A percentile compares a stretch with the other conserved stretches of the same genome.
Conservation (phyloP, 1,140 invertebrate species). For the Bombus superbus region DNA sequence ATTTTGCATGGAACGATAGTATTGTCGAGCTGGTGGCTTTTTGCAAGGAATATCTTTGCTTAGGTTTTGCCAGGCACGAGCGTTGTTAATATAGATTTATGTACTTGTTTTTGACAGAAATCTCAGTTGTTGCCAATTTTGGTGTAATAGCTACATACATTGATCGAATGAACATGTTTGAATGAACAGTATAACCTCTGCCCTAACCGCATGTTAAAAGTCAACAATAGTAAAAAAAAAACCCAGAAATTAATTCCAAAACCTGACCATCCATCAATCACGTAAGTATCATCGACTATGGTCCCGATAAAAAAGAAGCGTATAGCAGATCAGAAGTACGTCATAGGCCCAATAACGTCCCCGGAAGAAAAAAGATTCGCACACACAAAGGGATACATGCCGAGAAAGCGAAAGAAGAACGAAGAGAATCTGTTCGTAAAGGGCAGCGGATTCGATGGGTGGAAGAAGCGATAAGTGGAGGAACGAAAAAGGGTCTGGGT, state of each 20-base stretch:
- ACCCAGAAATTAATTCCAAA: neutral
- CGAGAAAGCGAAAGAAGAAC: conserved; percentile 5
- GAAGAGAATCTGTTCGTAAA: neutral
- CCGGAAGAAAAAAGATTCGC: neutral
- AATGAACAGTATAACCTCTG: no score
- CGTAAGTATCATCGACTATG: neutral
- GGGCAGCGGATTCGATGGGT: conserved; percentile 56
- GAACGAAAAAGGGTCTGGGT: conserved; percentile 21
- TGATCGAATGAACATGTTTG: no score
- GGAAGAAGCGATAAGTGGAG: conserved; percentile 66
- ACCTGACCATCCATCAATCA: conserved; percentile 4
- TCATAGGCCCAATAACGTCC: neutral
- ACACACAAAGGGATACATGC: conserved; percentile 16
- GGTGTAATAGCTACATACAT: no score
- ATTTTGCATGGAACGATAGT: neutral
- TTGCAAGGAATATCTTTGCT: neutral
- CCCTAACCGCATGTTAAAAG: no score
- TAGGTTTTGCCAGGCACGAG: neutral
- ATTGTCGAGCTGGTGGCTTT: neutral
- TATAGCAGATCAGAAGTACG: neutral
- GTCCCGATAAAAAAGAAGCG: neutral
- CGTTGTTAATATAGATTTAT: no score
- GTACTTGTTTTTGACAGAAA: no score
- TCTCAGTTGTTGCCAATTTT: no score
- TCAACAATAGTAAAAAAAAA: neutral